Percentiles rank a stretch among this genome's conserved stretches.
These are phyloP conservation scores for Clarias magur DNA, from an alignment of 2,113 vertebrate species.

Conservation along the genomic window DNA sequence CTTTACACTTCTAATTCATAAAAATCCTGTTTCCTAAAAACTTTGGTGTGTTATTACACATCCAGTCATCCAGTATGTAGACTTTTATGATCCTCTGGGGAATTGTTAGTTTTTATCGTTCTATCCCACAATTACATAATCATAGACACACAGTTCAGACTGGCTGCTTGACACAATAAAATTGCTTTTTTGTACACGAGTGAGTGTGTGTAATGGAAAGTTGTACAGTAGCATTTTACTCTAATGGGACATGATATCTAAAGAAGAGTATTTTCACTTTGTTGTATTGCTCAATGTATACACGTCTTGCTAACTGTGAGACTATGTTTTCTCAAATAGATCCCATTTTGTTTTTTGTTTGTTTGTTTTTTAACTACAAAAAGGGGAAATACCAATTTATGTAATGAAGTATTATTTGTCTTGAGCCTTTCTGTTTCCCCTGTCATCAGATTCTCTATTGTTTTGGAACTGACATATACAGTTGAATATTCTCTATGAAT, in stretches of 20 bases:
- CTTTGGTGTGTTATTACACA: background rate
- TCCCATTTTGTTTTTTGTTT: conserved; percentile 59
- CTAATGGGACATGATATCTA: conserved; percentile 15
- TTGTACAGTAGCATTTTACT: conserved; percentile 42
- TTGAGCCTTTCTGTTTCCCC: background rate
- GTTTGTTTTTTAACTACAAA: conserved; percentile 27
- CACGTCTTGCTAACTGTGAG: conserved; percentile 53
- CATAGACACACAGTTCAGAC: background rate
- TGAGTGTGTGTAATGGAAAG: conserved; percentile 6
- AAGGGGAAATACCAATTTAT: conserved; percentile 52
- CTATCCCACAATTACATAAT: background rate
- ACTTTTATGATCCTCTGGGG: background rate
- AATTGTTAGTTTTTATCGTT: background rate
- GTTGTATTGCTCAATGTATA: conserved; percentile 43
- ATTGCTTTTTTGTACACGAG: background rate
- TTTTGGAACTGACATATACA: conserved; percentile 4
- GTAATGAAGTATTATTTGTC: conserved; percentile 35
- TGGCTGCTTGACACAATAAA: conserved; percentile 15
- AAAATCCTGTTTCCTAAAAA: background rate
- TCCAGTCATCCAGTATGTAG: background rate
- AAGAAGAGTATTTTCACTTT: conserved; percentile 38
- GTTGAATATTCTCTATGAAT: conserved; percentile 4
- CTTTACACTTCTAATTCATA: background rate
- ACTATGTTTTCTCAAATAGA: conserved; percentile 59
- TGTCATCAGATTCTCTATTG: background rate